A percentile compares a stretch with the other conserved stretches of the same genome.
phyloP scores from a whole-genome alignment of 2,888 invertebrate species.

The Pammene fasciana region DNA sequence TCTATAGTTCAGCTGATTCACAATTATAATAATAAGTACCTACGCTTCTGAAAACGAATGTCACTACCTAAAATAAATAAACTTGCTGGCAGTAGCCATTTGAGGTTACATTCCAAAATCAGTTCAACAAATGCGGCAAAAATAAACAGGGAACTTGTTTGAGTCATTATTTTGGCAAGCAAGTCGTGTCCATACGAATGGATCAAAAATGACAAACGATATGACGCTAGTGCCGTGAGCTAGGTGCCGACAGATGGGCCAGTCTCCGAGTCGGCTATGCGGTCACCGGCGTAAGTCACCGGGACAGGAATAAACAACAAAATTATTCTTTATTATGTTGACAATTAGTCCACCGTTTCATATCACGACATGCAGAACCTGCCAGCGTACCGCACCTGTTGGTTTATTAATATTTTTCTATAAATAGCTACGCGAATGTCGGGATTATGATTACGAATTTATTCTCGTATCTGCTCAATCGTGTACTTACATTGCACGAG shows the following conservation, averaged over 20 bases:
- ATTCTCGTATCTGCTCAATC: not conserved
- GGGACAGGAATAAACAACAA: conserved; percentile 61
- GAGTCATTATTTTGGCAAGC: conserved; percentile 76
- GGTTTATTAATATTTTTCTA: conserved; percentile 79
- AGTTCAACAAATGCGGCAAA: conserved; percentile 58
- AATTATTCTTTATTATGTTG: conserved; percentile 61
- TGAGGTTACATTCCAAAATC: conserved; percentile 55
- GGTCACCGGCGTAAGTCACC: conserved; percentile 46
- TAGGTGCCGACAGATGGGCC: conserved; percentile 50
- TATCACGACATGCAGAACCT: conserved; percentile 63
- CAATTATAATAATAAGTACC: conserved; percentile 16
- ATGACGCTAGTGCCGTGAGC: conserved; percentile 46
- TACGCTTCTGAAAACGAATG: conserved; percentile 15
- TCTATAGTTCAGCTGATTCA: conserved; percentile 1
- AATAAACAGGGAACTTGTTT: conserved; percentile 59
- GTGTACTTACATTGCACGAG: no score
- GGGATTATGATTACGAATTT: conserved; percentile 28
- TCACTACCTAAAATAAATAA: conserved; percentile 34
- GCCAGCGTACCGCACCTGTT: conserved; percentile 79
- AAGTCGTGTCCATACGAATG: conserved; percentile 57
- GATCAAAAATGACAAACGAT: conserved; percentile 60
- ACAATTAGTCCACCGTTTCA: conserved; percentile 76
- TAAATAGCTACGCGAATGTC: conserved; percentile 62
- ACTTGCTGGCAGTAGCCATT: conserved; percentile 27
- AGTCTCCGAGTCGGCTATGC: conserved; percentile 21